Conservation (phyloP, 2,113 vertebrate species). For the Desmodus rotundus region DNA sequence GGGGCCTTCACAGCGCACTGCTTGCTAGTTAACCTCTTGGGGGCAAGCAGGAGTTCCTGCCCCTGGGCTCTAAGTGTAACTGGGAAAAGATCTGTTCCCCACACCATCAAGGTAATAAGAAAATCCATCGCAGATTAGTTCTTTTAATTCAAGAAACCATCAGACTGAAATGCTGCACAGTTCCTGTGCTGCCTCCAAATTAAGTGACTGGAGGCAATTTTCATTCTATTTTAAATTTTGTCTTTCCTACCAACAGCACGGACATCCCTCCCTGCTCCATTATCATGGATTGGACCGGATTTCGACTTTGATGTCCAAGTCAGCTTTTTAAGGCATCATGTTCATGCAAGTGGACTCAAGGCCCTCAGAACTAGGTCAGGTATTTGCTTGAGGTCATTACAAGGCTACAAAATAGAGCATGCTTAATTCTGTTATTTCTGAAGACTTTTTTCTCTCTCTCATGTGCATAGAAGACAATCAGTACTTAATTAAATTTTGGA, state of each 20-base stretch:
- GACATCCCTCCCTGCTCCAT: conserved; percentile 57
- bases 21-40: not conserved
- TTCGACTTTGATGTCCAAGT: conserved; percentile 70
- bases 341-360: conserved; percentile 83
- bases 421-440: conserved; percentile 85
- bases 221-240: conserved; percentile 70
- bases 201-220: conserved; percentile 71
- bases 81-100: conserved; percentile 4
- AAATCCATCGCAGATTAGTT: conserved; percentile 41
- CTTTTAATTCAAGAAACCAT: conserved; percentile 26
- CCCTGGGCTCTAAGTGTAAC: not conserved
- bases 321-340: conserved; percentile 79
- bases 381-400: conserved; percentile 86
- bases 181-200: not conserved
- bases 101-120: conserved; percentile 18
- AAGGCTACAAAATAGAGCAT: conserved; percentile 89
- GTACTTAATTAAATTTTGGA: conserved; percentile 83
- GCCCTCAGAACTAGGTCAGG: conserved; percentile 85
- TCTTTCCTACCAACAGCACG: conserved; percentile 65
- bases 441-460: conserved; percentile 79
- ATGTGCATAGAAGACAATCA: conserved; percentile 83
- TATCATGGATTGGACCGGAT: conserved; percentile 69
- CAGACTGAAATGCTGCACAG: not conserved
- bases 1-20: accelerated
- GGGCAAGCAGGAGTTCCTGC: not conserved